Percentiles rank a stretch among this genome's conserved stretches.
These are phyloP conservation scores for Lamproptera curius DNA, from an alignment of 2,888 invertebrate species.

Conservation along the genomic window DNA sequence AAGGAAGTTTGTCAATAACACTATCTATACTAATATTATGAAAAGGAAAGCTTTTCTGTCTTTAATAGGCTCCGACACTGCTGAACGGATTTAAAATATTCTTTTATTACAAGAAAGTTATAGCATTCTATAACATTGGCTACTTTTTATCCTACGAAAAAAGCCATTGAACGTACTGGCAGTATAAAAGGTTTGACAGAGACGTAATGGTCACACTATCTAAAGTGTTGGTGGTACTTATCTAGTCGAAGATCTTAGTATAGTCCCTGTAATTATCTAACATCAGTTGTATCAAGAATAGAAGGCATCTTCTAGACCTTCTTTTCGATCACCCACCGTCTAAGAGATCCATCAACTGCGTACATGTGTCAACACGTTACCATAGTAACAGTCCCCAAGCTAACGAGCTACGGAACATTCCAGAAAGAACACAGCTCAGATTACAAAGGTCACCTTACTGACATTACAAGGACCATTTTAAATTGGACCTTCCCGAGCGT, in stretches of 20 bases:
- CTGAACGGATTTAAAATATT: background rate
- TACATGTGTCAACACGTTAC: constrained; percentile 56
- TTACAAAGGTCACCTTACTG: constrained; percentile 1
- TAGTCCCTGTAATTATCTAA: too few species aligned
- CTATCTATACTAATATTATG: too few species aligned
- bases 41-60: too few species aligned
- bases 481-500: constrained; percentile 9
- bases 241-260: too few species aligned
- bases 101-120: background rate
- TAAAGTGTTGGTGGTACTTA: too few species aligned
- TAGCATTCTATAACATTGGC: background rate
- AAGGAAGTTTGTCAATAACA: background rate
- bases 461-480: background rate
- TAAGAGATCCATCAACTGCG: constrained; percentile 32
- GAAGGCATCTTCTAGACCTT: constrained; percentile 58
- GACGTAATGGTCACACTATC: too few species aligned
- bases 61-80: too few species aligned
- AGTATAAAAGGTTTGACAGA: too few species aligned
- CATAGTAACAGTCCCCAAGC: constrained; percentile 38
- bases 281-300: too few species aligned
- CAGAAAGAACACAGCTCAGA: constrained; percentile 23
- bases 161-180: too few species aligned
- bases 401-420: constrained; percentile 17
- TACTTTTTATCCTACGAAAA: background rate
- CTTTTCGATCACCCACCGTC: constrained; percentile 26